Evolutionary conservation across 2,888 invertebrate genomes (phyloP), one percentile per base, ranked within the genome.

Genomic region (Himalopsyche anomala): DNA sequence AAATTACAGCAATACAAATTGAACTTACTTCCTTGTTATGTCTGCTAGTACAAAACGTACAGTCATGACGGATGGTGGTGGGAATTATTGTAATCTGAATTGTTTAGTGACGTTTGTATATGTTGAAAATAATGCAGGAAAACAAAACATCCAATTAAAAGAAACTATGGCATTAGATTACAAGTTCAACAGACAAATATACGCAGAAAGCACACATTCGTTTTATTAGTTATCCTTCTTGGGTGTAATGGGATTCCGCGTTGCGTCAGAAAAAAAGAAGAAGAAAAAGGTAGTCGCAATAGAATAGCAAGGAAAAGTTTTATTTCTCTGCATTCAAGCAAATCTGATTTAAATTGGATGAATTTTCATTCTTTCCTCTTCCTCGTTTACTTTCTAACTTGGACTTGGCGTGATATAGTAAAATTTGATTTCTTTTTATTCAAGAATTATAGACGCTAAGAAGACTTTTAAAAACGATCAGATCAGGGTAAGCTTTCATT

Each of bases 261-360:
- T 19, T 40, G 62, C 19, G 40, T 62, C 62, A 62, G 19, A 28
- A 62, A 19, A 19, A 19, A 5, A 62, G 62, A 62, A 28, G 19
- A 62, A 42, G 45, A 82, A 56, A 55, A 55, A 15, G 62, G 15
- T n/a, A 40, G 55, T 28, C 4, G 62, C 19, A 15, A 62, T 19
- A 62, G 54, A 79, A 83, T 28, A 17, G 69, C 45, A 28, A 54
- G 79, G 62, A 80, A 28, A 56, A 86, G 28, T 85, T 87, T 87
- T 81, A 87, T 85, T 85, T 56, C 82, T 84, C 81, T 85, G 83
- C 86, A 87, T 85, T 88, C 88, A 84, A 82, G 87, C 88, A 87
- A 86, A 88, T 87, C 87, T 84, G 88, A 88, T 88, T 88, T 87
- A 88, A 87, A 88, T 88, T 88, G 88, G 87, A 85, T 85, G 83